phyloP scores from a whole-genome alignment of 2,888 invertebrate genomes.

The Pollenia griseotomentosa region DNA sequence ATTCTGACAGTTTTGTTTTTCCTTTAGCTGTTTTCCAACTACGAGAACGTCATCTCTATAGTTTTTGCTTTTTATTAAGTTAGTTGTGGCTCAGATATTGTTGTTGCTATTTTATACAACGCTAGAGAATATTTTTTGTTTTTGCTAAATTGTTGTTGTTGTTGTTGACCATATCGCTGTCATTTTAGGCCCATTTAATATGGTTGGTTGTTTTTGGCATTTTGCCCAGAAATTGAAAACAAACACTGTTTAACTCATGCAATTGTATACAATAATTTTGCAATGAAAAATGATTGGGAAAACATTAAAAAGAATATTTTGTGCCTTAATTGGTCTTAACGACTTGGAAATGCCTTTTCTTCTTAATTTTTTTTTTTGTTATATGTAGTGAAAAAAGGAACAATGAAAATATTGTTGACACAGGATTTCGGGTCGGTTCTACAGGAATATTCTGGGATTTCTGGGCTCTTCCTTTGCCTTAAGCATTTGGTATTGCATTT shows the following conservation, averaged over 20 bases:
- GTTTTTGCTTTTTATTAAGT: slow-evolving; percentile 16
- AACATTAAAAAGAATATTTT: background rate
- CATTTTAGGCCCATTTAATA: slow-evolving; percentile 68
- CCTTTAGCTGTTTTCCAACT: background rate
- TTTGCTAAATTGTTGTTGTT: slow-evolving; percentile 13
- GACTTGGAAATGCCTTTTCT: too few relatives aligned
- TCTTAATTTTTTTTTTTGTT: too few relatives aligned
- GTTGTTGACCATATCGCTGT: slow-evolving; percentile 66
- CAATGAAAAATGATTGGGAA: background rate
- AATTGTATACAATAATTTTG: slow-evolving; percentile 37
- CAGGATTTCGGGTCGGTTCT: too few relatives aligned
- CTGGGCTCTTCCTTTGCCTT: too few relatives aligned
- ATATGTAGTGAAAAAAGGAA: too few relatives aligned
- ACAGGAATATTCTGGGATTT: too few relatives aligned
- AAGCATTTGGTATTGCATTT: too few relatives aligned
- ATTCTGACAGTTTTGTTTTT: slow-evolving; percentile 66
- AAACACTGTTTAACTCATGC: slow-evolving; percentile 52
- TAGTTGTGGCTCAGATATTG: background rate
- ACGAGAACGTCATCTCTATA: slow-evolving; percentile 19
- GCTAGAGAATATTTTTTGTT: slow-evolving; percentile 19
- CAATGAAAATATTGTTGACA: too few relatives aligned
- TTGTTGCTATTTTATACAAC: slow-evolving; percentile 32
- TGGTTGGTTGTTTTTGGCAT: slow-evolving; percentile 62
- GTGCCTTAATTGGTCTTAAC: background rate
- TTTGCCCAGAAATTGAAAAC: slow-evolving; percentile 66